Evolutionary conservation across 2,113 vertebrate species (phyloP), one percentile per base, ranked within the genome.

Genomic region (Todiramphus saurophagus): DNA sequence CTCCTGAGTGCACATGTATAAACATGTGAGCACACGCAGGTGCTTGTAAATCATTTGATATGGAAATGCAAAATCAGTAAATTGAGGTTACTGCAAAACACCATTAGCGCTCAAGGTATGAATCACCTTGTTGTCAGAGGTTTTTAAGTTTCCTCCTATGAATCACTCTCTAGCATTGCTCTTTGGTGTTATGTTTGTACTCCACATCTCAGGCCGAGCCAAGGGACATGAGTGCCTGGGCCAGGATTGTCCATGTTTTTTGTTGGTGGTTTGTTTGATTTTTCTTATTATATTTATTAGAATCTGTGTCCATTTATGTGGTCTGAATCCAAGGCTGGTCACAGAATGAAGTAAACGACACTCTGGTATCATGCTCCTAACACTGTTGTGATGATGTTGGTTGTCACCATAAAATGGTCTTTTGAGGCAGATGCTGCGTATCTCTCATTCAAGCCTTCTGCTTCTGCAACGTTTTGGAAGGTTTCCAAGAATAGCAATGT

Each of bases 51-150:
- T 58, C 43, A 4, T 18, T 93, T 30, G 35, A 28, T 41, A 37
- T 51, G 86, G 90, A 95, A 94, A 97, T 33, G 53, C 76, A 81
- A 77, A 46, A 81, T 83, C 83, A 72, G 90, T 89, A 75, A 72
- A 84, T 30, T 7, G 83, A 94, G 90, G 68, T 76, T 46, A 50
- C 60, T 67, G 73, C 58, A 93, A 81, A 94, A 53, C 5, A 16
- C 44, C 53, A 78, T 37, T 58, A 77, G 53, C 33, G 0, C 30
- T 21, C 16, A 2, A 48, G 50, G 70, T 48, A 92, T 94, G 86
- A 97, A 93, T 95, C 96, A 97, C 73, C 85, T 58, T 41, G 8
- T 68, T 44, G 58, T 24, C 1, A 0, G 72, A 63, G 72, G 78
- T 53, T 94, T 87, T 74, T 35, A 51, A 46, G 31, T 35, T 92